These are phyloP conservation scores for Sesia bembeciformis DNA, from an alignment of 2,888 invertebrate species.

Conservation along the genomic window DNA sequence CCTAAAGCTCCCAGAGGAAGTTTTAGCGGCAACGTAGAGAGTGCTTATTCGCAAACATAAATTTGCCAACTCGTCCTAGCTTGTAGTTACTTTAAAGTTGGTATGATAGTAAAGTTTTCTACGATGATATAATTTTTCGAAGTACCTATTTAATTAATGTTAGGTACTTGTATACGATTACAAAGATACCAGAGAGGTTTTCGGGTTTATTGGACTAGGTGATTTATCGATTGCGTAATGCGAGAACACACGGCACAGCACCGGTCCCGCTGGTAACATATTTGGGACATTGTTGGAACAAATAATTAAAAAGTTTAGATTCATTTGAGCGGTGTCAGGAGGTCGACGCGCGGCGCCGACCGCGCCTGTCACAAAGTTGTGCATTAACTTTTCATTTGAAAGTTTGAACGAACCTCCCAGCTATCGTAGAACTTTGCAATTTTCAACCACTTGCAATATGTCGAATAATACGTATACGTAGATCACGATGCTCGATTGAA, in stretches of 20 bases:
- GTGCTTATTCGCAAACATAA: slow-evolving; percentile 32
- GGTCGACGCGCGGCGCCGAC: slow-evolving; percentile 35
- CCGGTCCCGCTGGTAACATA: slow-evolving; percentile 19
- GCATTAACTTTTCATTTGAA: slow-evolving; percentile 68
- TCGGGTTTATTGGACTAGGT: too few relatives aligned
- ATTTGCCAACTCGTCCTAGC: slow-evolving; percentile 15
- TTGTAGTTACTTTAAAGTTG: too few relatives aligned
- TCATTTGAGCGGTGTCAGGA: slow-evolving; percentile 39
- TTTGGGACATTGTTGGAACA: slow-evolving; percentile 31
- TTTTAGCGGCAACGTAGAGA: slow-evolving; percentile 12
- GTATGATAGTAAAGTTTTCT: too few relatives aligned
- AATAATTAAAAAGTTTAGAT: slow-evolving; percentile 59
- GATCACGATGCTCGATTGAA: too few relatives aligned
- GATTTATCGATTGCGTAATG: too few relatives aligned
- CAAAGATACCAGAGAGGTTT: too few relatives aligned
- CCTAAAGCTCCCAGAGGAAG: slow-evolving; percentile 3
- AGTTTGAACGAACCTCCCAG: slow-evolving; percentile 32
- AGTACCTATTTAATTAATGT: too few relatives aligned
- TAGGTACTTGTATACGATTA: too few relatives aligned
- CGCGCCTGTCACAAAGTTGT: slow-evolving; percentile 54
- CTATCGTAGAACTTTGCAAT: slow-evolving; percentile 30
- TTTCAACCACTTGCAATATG: slow-evolving; percentile 33
- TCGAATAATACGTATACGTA: neutral
- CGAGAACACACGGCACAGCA: neutral
- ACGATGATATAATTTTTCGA: too few relatives aligned